Base-by-base conservation (phyloP, 23 tunicate genomes). In the Ascidia mentula region DNA sequence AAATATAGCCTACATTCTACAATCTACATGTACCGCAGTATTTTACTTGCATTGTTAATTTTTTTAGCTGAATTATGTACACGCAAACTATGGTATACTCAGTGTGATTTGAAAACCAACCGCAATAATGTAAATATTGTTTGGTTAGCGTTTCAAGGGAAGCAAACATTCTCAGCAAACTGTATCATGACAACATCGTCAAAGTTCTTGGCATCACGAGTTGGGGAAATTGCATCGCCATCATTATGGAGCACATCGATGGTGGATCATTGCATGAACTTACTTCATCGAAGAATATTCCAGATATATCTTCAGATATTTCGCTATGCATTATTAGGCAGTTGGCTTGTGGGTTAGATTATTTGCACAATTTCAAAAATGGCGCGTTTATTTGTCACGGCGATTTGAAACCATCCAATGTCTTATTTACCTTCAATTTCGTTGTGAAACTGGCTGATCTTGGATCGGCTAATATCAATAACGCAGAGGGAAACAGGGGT, bases 211-310 rank as follows among this genome's bases (percentile, higher is more conserved):
- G 65, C 22, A 53, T 53, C 22, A 53, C 65, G 4, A 53, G 65
- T 53, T 53, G 65, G 65, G 24, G 24, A 53, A 53, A 53, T 28
- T 20, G 24, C 13, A 9, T 53, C 65, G 65, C 65, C 65, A 53
- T 53, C 65, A 53, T 53, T 53, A 53, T 53, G 65, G 65, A 53
- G 65, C 24, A 53, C 65, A 53, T 53, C 65, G 65, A 53, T 53
- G 65, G 65, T 53, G 65, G 65, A 26, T 53, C 65, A 9, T 28
- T 53, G 7, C 12, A 53, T 28, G 65, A 53, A 9, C 24, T 53
- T 9, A 3, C 24, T 28, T 53, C 24, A 26, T 53, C 65, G 12
- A 9, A 53, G 13, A 53, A 53, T 26, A 53, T 53, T 9, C 13
- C 13, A 28, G 13, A 53, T 5, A 53, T 53, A 9, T 53, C 65